Base-by-base conservation (phyloP, 2,888 invertebrate species). In the Oligia fasciuncula region DNA sequence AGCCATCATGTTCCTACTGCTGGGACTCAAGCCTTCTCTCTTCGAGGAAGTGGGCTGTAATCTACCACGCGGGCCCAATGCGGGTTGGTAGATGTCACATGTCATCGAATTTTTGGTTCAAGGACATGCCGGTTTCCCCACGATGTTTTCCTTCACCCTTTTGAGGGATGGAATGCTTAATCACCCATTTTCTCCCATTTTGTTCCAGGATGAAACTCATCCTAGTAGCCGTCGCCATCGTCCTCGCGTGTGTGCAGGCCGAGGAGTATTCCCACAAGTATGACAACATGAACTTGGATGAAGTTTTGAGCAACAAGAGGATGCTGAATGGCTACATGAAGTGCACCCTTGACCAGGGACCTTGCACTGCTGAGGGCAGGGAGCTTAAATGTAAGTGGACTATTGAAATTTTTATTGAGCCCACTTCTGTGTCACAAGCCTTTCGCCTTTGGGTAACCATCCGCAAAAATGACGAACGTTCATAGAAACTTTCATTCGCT, bases 271-370 rank as follows among this genome's bases (percentile, higher is more conserved):
- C 97, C 6, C 97, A 97, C 80, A 98, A 97, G 89, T 98, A 97
- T 88, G 98, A 98, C 91, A 97, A 97, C 84, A 95, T 98, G 77
- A 97, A 98, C 91, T 90, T 98, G 79, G 98, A 98, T 85, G 97
- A 97, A 86, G 97, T 98, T 78, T 93, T 98, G 65, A 92, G 91
- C 9, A 98, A 98, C 93, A 97, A 97, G 80, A 96, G 98, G 68
- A 94, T 98, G 72, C 94, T 98, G 9, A 96, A 97, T 69, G 98
- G 97, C 63, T 98, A 98, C 91, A 96, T 98, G 79, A 97, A 97
- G 85, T 98, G 98, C 89, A 93, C 98, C 80, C 94, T 98, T 85
- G 97, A 97, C 1, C 94, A 95, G 73, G 98, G 97, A 9, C 93
- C 93, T 57, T 98, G 98, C 91, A 98, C 98, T 0, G 96, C 98